Percentiles rank a stretch among this genome's conserved stretches.
Conservation (phyloP, 2,888 invertebrate species). For the Mesoligia furuncula region DNA sequence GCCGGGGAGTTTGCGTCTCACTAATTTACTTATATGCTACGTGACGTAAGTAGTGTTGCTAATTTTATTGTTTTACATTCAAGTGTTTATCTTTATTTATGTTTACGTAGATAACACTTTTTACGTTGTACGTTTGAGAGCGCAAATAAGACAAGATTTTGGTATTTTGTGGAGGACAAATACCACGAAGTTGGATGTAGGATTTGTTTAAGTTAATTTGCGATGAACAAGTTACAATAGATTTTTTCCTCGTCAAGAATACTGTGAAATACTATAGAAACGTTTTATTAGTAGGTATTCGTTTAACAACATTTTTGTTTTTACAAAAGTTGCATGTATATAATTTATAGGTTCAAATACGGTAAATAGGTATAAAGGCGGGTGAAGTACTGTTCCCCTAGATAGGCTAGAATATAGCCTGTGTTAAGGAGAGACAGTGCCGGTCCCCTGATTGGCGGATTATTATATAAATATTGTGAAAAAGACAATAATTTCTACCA, state of each 20-base stretch:
- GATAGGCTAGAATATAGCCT: too few species aligned
- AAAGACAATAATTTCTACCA: too few species aligned
- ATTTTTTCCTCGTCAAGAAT: neutral
- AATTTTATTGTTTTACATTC: conserved; percentile 63
- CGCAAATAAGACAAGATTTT: conserved; percentile 32
- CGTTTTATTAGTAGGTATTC: neutral
- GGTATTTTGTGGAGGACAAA: conserved; percentile 17
- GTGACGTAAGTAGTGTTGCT: conserved; percentile 59
- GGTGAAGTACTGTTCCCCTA: too few species aligned
- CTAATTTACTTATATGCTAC: conserved; percentile 66
- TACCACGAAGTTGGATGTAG: neutral
- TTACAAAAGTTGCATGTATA: too few species aligned
- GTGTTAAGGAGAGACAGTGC: too few species aligned
- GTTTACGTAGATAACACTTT: conserved; percentile 49
- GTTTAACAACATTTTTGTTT: too few species aligned
- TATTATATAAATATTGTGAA: too few species aligned
- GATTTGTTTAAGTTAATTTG: conserved; percentile 8
- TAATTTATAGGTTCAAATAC: too few species aligned
- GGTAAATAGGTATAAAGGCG: too few species aligned
- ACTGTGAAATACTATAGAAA: neutral
- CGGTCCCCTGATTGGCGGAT: too few species aligned
- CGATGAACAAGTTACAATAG: neutral
- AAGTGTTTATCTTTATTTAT: conserved; percentile 48
- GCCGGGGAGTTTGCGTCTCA: conserved; percentile 44
- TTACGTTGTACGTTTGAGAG: conserved; percentile 35